These are phyloP conservation scores for Nephrocerus scutellatus DNA, from an alignment of 2,888 invertebrate species.

Conservation along the genomic window DNA sequence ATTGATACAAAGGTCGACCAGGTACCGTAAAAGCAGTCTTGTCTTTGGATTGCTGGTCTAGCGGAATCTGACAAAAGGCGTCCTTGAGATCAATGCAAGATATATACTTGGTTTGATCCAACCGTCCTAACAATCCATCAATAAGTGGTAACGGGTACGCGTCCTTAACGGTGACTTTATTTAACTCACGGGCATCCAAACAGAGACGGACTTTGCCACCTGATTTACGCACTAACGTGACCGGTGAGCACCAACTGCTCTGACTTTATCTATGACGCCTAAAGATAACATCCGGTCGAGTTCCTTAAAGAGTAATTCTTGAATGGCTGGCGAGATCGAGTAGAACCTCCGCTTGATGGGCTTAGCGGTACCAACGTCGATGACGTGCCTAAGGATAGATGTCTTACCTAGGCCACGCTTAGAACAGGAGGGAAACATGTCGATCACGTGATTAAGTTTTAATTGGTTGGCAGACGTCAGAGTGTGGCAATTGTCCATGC, in stretches of 20 bases:
- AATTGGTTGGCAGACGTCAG: too few species aligned
- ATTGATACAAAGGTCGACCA: conserved; percentile 20
- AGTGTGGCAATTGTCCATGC: too few species aligned
- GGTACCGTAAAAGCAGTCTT: conserved; percentile 30
- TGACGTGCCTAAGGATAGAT: conserved; percentile 10
- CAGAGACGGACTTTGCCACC: conserved; percentile 24
- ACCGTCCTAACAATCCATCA: conserved; percentile 10
- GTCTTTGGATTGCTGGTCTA: conserved; percentile 13
- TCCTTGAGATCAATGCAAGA: conserved; percentile 13
- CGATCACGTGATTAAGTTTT: too few species aligned
- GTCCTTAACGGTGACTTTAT: conserved; percentile 23
- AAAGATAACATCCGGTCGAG: conserved; percentile 31
- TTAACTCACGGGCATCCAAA: conserved; percentile 29
- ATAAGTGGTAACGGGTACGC: conserved; percentile 17
- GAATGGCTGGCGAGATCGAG: conserved; percentile 18
- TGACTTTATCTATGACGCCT: conserved; percentile 29
- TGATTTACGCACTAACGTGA: conserved; percentile 14
- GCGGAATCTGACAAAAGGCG: conserved; percentile 17
- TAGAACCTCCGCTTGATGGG: conserved; percentile 21
- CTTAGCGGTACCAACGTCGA: conserved; percentile 16
- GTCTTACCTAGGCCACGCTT: conserved; percentile 20
- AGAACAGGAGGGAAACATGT: too few species aligned
- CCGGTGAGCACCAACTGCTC: conserved; percentile 16
- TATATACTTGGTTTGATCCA: conserved; percentile 13
- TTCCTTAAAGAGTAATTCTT: conserved; percentile 23